Percentiles rank a stretch among this genome's conserved stretches.
Evolutionary conservation across 2,888 invertebrate species (phyloP).

Genomic region (Leptinotarsa peninsularis): DNA sequence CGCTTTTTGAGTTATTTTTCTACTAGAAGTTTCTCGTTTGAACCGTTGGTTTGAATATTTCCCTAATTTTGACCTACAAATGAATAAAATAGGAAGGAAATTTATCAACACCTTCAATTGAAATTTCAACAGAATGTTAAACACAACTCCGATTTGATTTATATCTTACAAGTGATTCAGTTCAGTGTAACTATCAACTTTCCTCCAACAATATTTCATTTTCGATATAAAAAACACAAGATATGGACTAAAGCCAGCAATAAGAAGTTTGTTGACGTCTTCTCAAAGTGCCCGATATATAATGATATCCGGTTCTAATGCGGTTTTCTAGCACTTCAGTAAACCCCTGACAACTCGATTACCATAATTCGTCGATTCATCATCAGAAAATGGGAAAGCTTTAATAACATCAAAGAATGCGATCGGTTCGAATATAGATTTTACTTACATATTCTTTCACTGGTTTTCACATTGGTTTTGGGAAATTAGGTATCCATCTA

Average conservation of each 20-base stretch:
- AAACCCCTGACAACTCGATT: constrained; percentile 51
- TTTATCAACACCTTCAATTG: no score
- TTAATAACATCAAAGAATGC: constrained; percentile 28
- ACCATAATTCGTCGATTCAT: constrained; percentile 52
- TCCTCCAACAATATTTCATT: no score
- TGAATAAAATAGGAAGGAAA: no score
- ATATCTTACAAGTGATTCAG: no score
- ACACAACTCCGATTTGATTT: no score
- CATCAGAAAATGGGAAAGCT: constrained; percentile 41
- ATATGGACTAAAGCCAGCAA: neutral
- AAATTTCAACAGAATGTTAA: no score
- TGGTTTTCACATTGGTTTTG: neutral
- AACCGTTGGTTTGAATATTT: no score
- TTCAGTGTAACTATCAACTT: no score
- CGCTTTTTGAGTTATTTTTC: no score
- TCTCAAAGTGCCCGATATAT: constrained; percentile 40
- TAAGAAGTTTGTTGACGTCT: neutral
- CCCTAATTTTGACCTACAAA: no score
- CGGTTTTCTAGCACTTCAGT: constrained; percentile 52
- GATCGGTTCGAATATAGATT: constrained; percentile 25
- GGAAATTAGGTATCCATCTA: neutral
- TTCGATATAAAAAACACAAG: no score
- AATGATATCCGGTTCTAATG: constrained; percentile 51
- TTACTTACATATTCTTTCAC: constrained; percentile 23
- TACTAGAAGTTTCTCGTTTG: no score